These are phyloP conservation scores for Synergus itoensis DNA, from an alignment of 2,888 invertebrate species.

Conservation along the genomic window DNA sequence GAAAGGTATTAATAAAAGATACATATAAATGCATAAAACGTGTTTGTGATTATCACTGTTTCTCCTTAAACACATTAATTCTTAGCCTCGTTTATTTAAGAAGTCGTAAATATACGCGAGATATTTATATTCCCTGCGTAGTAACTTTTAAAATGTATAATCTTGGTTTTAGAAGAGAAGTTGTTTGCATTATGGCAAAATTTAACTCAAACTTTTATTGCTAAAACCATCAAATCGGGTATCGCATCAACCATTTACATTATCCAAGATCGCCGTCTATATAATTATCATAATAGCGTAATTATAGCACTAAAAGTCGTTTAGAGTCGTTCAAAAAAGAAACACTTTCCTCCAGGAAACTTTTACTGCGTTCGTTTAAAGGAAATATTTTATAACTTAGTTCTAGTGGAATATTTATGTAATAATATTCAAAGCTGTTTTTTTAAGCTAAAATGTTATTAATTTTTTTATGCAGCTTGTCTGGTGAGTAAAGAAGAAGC, in stretches of 20 bases:
- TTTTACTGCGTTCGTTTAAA: neutral
- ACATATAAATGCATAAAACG: neutral
- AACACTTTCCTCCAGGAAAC: neutral
- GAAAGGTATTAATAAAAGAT: neutral
- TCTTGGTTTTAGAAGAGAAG: neutral
- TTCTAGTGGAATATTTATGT: neutral
- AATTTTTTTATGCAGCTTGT: neutral
- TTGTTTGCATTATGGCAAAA: neutral
- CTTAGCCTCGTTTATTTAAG: neutral
- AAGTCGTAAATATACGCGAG: neutral
- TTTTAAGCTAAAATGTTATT: neutral
- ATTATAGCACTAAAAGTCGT: neutral
- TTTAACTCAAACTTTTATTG: neutral
- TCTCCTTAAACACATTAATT: neutral
- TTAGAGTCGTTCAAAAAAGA: neutral
- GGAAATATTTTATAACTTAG: neutral
- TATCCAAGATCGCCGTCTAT: neutral
- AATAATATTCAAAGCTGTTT: too few relatives aligned
- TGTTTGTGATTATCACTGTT: neutral
- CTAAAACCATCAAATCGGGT: neutral
- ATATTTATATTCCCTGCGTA: neutral
- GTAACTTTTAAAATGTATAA: neutral
- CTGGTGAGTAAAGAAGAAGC: constrained; percentile 5
- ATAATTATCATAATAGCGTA: constrained; percentile 9
- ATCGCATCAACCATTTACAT: neutral